These are phyloP conservation scores for Semaprochilodus insignis DNA, from an alignment of 2,797 vertebrate species.

Conservation along the genomic window DNA sequence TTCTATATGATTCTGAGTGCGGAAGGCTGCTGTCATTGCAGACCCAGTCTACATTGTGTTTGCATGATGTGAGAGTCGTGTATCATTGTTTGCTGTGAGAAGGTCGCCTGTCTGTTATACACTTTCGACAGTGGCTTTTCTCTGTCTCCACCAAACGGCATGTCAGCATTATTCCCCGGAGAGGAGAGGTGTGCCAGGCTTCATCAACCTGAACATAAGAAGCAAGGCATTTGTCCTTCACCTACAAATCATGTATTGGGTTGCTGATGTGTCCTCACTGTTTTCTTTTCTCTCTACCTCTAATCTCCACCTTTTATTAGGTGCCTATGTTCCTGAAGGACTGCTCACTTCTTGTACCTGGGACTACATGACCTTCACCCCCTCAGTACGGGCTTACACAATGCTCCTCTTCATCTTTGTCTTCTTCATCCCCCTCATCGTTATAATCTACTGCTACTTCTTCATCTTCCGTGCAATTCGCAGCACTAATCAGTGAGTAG, in stretches of 20 bases:
- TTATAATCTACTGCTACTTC: conserved; percentile 92
- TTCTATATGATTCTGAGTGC: too few species aligned
- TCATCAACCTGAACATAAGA: not conserved
- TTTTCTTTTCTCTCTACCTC: not conserved
- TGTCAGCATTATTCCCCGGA: not conserved
- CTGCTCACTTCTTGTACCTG: conserved; percentile 93
- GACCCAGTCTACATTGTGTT: too few species aligned
- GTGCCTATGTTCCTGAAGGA: conserved; percentile 92
- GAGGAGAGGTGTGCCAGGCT: conserved; percentile 5
- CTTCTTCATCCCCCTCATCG: conserved; percentile 90
- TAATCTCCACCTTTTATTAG: conserved; percentile 65
- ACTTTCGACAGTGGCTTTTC: conserved; percentile 1
- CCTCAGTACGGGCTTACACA: conserved; percentile 90
- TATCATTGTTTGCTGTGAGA: conserved; percentile 11
- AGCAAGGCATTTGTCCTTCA: not conserved
- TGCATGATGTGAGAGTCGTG: not conserved
- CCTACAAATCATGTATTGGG: not conserved
- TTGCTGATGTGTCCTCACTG: not conserved
- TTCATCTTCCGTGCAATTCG: conserved; percentile 93
- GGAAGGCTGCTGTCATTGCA: not conserved
- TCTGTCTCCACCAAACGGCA: not conserved
- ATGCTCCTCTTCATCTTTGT: conserved; percentile 94
- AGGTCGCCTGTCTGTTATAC: conserved; percentile 31
- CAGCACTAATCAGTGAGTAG: conserved; percentile 85
- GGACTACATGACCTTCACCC: conserved; percentile 94